Evolutionary conservation across 2,113 vertebrate species (phyloP).

Genomic region (Entelurus aequoreus): DNA sequence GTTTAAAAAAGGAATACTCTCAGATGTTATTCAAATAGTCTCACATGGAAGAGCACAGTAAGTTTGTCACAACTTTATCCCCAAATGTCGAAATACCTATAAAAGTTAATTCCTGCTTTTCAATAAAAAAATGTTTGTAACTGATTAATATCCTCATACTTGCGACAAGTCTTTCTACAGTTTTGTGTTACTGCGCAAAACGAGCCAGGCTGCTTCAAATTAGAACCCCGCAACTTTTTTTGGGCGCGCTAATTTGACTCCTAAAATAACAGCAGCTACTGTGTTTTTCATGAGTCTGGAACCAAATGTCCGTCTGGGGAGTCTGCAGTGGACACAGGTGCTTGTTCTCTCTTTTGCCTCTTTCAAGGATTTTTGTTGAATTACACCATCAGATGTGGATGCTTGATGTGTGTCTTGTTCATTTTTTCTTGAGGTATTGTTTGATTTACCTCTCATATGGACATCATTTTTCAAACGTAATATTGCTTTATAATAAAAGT

Average conservation of each 20-base stretch:
- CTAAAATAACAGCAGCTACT: slow-evolving; percentile 64
- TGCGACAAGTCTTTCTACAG: neutral
- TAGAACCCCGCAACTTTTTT: slow-evolving; percentile 37
- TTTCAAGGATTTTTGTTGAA: slow-evolving; percentile 22
- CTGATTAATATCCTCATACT: slow-evolving; percentile 13
- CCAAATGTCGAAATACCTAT: neutral
- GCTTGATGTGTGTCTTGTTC: slow-evolving; percentile 3
- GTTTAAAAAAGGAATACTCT: neutral
- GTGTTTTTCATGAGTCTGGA: slow-evolving; percentile 60
- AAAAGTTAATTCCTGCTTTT: neutral
- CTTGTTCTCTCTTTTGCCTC: slow-evolving; percentile 18
- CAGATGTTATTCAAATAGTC: neutral
- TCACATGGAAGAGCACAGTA: neutral
- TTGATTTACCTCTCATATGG: neutral
- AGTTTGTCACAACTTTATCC: neutral
- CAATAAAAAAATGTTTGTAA: neutral
- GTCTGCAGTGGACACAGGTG: slow-evolving; percentile 58
- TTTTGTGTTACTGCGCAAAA: slow-evolving; percentile 15
- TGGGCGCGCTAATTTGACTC: slow-evolving; percentile 53
- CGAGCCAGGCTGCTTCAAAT: slow-evolving; percentile 46
- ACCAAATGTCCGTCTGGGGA: slow-evolving; percentile 53
- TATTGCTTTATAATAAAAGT: too few species aligned
- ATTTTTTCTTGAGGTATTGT: neutral
- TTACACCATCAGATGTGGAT: slow-evolving; percentile 27
- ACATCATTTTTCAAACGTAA: too few species aligned